Conservation (phyloP, 2,797 vertebrate species). For the Acropternis orthonyx region DNA sequence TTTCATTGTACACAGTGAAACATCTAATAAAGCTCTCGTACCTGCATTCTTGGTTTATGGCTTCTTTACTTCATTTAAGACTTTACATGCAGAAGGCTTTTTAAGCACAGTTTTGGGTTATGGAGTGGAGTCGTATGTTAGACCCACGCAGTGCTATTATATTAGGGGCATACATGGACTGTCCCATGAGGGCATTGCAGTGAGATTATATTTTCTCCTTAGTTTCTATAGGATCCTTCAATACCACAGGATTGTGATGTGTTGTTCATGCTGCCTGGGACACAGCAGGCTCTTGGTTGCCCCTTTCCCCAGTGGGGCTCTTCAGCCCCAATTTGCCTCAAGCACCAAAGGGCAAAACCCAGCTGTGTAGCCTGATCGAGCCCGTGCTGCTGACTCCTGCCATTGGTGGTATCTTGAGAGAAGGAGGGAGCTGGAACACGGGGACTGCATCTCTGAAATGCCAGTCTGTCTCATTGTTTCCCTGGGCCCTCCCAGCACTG, state of each 20-base stretch:
- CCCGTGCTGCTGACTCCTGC: background rate
- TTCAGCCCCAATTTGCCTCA: background rate
- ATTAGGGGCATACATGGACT: accelerated
- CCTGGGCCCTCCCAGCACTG: accelerated
- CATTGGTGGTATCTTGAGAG: background rate
- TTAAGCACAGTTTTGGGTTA: background rate
- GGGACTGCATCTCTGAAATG: too few species aligned
- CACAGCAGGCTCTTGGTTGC: accelerated
- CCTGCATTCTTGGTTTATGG: constrained; percentile 14
- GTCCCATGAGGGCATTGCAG: accelerated
- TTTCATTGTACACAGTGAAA: constrained; percentile 79
- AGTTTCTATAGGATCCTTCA: background rate
- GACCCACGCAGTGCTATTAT: background rate
- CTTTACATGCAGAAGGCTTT: background rate
- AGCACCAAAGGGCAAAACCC: too few species aligned
- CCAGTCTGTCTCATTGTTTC: accelerated
- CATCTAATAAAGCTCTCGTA: constrained; percentile 78
- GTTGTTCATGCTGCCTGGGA: background rate
- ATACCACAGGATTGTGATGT: accelerated
- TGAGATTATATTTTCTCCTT: accelerated
- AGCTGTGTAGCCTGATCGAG: background rate
- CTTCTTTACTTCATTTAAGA: background rate
- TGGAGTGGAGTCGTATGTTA: accelerated
- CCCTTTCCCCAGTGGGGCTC: background rate
- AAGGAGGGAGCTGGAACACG: background rate